Conservation (phyloP, 2,797 vertebrate species). For the Leucoraja ocellata region DNA sequence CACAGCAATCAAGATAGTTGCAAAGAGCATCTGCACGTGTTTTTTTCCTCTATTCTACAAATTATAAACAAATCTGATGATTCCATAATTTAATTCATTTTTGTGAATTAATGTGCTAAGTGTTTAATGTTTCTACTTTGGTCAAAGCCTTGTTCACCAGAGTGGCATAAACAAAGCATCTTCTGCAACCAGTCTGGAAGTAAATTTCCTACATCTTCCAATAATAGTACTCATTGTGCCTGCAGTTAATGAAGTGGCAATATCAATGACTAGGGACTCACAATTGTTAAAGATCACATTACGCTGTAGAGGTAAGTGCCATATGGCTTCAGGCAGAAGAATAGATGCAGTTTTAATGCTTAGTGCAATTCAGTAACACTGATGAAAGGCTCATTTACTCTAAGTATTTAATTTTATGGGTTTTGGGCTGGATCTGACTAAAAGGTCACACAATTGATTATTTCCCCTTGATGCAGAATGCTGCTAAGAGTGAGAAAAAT, state of each 20-base stretch:
- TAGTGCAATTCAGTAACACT: not conserved
- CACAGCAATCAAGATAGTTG: not conserved
- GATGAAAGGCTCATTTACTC: not conserved
- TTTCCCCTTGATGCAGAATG: not conserved
- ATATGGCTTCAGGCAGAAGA: not conserved
- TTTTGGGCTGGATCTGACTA: not conserved
- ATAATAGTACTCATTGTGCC: not conserved
- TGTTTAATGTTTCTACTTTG: not conserved
- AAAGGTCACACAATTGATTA: not conserved
- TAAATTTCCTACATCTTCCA: not conserved
- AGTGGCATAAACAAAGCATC: not conserved
- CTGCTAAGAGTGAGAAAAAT: not conserved
- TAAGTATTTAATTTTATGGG: not conserved
- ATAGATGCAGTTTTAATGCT: not conserved
- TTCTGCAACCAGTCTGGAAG: not conserved
- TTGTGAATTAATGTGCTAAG: not conserved
- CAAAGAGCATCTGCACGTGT: not conserved
- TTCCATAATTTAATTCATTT: not conserved
- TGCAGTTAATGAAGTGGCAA: not conserved
- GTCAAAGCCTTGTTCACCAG: not conserved
- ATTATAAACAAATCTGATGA: not conserved
- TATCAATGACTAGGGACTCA: not conserved
- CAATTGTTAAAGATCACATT: slow-evolving; percentile 5
- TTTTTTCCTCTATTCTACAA: not conserved
- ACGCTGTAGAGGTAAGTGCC: not conserved